A percentile compares a stretch with the other conserved stretches of the same genome.
Evolutionary conservation across 2,888 invertebrate genomes (phyloP).

Genomic region (Boloria selene): DNA sequence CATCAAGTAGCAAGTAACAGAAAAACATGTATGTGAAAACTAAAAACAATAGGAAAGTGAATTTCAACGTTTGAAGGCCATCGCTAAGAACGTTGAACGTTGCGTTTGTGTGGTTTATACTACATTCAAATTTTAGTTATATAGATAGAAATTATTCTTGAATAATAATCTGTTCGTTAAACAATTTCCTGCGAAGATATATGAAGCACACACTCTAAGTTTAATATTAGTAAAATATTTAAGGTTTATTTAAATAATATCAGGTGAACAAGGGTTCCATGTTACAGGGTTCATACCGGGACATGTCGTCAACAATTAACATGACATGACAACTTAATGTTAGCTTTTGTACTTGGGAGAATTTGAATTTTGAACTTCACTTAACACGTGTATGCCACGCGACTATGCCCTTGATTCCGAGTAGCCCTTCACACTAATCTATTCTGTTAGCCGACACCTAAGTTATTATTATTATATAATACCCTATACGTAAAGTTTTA

Average conservation of each 20-base stretch:
- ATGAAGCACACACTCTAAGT: no score
- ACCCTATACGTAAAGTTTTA: background rate
- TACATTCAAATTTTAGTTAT: no score
- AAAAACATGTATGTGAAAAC: no score
- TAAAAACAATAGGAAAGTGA: no score
- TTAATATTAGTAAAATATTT: background rate
- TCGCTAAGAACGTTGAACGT: no score
- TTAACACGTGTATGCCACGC: conserved; percentile 63
- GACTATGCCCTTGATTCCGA: conserved; percentile 51
- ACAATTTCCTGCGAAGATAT: no score
- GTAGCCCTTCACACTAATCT: background rate
- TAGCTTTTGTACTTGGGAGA: background rate
- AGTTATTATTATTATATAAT: background rate
- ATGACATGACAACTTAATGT: conserved; percentile 15
- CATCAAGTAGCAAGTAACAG: no score
- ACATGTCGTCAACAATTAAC: conserved; percentile 15
- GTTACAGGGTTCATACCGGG: no score
- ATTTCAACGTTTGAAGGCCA: no score
- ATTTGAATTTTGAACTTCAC: background rate
- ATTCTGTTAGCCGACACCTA: conserved; percentile 9
- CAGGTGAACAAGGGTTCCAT: background rate
- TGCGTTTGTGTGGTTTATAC: no score
- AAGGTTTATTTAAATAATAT: background rate
- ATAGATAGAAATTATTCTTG: no score
- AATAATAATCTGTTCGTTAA: no score